These are phyloP conservation scores for Watersipora subatra DNA, from an alignment of 1,140 invertebrate genomes.

Conservation along the genomic window DNA sequence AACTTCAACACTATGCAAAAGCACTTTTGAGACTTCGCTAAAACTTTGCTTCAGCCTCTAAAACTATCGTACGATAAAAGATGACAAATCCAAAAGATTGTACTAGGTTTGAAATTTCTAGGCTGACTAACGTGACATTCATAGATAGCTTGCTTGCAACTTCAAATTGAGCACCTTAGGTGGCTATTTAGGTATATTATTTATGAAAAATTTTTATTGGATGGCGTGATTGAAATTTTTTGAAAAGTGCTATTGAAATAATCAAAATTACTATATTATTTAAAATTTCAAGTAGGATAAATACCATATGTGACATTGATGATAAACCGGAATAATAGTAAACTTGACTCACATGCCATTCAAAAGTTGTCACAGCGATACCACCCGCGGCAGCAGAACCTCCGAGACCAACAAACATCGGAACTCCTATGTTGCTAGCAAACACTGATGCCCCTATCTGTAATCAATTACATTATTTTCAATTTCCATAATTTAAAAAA, in stretches of 20 bases:
- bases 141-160: too few relatives aligned
- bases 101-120: too few relatives aligned
- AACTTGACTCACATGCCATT: slow-evolving; percentile 19
- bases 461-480: too few relatives aligned
- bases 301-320: neutral
- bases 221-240: neutral
- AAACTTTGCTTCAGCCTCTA: too few relatives aligned
- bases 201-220: neutral
- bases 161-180: too few relatives aligned
- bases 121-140: too few relatives aligned
- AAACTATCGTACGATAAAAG: too few relatives aligned
- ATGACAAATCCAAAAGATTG: too few relatives aligned
- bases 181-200: neutral
- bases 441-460: slow-evolving; percentile 48
- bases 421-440: slow-evolving; percentile 46
- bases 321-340: neutral
- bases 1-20: too few relatives aligned
- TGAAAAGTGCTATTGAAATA: neutral
- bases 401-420: slow-evolving; percentile 47
- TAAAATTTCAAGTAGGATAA: neutral
- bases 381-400: slow-evolving; percentile 39
- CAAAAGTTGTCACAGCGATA: slow-evolving; percentile 23
- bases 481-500: too few relatives aligned
- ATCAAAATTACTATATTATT: neutral
- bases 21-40: too few relatives aligned